Percentiles rank a stretch among this genome's conserved stretches.
Evolutionary conservation across 2,888 invertebrate genomes (phyloP).

Genomic region (Drosophila gaucha): DNA sequence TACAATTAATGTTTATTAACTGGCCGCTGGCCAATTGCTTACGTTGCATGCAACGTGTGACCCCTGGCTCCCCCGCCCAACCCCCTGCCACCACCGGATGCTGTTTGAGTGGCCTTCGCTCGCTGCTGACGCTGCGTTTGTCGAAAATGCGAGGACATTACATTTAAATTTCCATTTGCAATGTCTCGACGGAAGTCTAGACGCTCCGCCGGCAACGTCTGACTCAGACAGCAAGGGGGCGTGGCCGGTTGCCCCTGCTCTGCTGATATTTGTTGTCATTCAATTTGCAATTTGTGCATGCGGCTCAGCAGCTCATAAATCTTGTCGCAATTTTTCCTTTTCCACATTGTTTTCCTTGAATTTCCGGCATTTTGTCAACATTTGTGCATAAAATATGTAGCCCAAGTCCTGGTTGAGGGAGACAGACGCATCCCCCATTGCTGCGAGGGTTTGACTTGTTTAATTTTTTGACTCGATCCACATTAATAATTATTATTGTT

Average conservation of each 20-base stretch:
- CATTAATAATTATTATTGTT: conserved; percentile 35
- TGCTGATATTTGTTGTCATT: conserved; percentile 56
- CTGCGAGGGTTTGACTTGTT: conserved; percentile 1
- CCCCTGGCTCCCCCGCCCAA: too few relatives aligned
- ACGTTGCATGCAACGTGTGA: conserved; percentile 35
- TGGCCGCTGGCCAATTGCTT: conserved; percentile 52
- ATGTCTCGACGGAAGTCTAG: conserved; percentile 76
- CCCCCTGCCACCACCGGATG: conserved; percentile 69
- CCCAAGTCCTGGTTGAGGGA: background rate
- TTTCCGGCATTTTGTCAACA: conserved; percentile 66
- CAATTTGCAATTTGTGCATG: conserved; percentile 72
- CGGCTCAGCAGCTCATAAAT: conserved; percentile 45
- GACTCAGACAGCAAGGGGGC: conserved; percentile 38
- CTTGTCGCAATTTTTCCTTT: conserved; percentile 34
- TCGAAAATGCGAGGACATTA: conserved; percentile 40
- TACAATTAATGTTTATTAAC: conserved; percentile 80
- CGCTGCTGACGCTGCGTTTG: conserved; percentile 14
- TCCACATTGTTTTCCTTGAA: conserved; percentile 69
- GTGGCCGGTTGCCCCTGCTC: background rate
- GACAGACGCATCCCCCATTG: background rate
- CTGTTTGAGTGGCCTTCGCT: conserved; percentile 58
- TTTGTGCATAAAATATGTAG: conserved; percentile 12
- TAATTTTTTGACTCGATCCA: conserved; percentile 10
- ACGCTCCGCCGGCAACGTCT: conserved; percentile 53
- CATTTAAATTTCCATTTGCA: conserved; percentile 55